These are phyloP conservation scores for Coptodon rendalli DNA, from an alignment of 2,113 vertebrate genomes.

Conservation along the genomic window DNA sequence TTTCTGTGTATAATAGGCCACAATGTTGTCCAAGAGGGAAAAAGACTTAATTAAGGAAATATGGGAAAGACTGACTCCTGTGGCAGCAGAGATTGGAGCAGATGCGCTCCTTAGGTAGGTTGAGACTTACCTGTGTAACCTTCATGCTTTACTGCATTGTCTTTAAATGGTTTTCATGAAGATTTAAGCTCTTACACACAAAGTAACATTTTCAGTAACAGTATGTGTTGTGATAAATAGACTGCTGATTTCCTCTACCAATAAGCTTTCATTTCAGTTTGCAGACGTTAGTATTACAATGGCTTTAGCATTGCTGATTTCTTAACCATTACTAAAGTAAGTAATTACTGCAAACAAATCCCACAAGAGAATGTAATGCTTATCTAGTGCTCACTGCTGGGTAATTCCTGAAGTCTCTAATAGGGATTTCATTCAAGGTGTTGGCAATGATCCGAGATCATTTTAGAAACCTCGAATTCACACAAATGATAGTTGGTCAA, in stretches of 20 bases:
- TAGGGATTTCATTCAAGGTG: neutral
- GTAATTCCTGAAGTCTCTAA: neutral
- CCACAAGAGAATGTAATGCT: neutral
- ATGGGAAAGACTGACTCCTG: conserved; percentile 53
- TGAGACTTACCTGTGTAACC: neutral
- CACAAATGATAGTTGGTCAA: neutral
- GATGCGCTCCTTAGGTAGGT: conserved; percentile 71
- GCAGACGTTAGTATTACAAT: neutral
- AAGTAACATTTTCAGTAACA: neutral
- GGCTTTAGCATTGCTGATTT: neutral
- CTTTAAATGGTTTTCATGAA: neutral
- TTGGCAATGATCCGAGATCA: neutral
- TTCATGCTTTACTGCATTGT: neutral
- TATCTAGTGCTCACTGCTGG: neutral
- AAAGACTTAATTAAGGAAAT: conserved; percentile 60
- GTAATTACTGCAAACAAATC: neutral
- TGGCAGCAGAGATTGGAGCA: conserved; percentile 67
- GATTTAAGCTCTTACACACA: neutral
- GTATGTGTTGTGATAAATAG: neutral
- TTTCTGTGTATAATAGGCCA: neutral
- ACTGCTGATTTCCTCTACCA: neutral
- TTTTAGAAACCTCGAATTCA: neutral
- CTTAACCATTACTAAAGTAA: neutral
- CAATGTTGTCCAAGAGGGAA: conserved; percentile 67
- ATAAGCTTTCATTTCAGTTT: neutral